Evolutionary conservation across 2,888 invertebrate species (phyloP).

Genomic region (Ennomos erosarius): DNA sequence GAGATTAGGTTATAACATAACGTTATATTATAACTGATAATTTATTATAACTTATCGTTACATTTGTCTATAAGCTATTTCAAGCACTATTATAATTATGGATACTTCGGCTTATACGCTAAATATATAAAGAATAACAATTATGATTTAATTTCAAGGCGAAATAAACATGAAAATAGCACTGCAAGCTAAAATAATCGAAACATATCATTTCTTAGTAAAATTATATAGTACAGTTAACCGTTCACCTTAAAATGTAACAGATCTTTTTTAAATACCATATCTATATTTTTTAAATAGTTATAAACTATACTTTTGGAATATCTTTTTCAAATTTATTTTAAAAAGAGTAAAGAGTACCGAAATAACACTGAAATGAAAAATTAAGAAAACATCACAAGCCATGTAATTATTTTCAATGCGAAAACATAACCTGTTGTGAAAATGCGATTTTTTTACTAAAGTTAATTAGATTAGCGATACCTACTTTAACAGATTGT

Average conservation of each 20-base stretch:
- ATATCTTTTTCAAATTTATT: too few species aligned
- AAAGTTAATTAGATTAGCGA: too few species aligned
- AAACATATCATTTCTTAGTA: conserved; percentile 13
- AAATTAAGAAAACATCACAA: too few species aligned
- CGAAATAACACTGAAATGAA: too few species aligned
- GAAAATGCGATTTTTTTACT: not conserved
- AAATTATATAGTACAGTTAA: conserved; percentile 25
- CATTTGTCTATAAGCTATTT: conserved; percentile 28
- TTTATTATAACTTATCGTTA: conserved; percentile 14
- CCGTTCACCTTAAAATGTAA: conserved; percentile 38
- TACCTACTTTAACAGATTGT: too few species aligned
- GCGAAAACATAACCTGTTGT: too few species aligned
- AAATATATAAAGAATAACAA: conserved; percentile 8
- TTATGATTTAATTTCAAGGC: conserved; percentile 5
- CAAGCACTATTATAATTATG: conserved; percentile 21
- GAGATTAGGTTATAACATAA: conserved; percentile 28
- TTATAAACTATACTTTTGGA: conserved; percentile 3
- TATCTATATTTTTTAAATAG: conserved; percentile 15
- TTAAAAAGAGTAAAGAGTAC: too few species aligned
- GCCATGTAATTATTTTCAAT: too few species aligned
- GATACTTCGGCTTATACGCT: conserved; percentile 20
- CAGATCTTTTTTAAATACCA: conserved; percentile 36
- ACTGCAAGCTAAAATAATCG: conserved; percentile 17
- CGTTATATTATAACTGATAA: conserved; percentile 27
- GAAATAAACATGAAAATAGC: conserved; percentile 18